phyloP scores from a whole-genome alignment of 2,888 invertebrate genomes.

The Meteorus cinctellus region DNA sequence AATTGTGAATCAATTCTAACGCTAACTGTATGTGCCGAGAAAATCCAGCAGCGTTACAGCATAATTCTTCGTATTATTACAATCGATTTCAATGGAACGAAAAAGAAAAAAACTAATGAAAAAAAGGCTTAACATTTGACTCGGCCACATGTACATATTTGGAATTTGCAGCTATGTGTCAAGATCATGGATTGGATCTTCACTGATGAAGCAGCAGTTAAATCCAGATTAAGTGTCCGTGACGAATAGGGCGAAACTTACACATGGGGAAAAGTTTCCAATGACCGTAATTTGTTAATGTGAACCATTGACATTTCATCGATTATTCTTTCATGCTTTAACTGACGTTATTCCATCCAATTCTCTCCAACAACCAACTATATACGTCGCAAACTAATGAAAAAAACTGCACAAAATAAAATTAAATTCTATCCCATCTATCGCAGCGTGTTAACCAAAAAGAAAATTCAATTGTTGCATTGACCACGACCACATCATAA shows the following conservation, averaged over 20 bases:
- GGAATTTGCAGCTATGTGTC: slow-evolving; percentile 58
- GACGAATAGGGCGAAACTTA: slow-evolving; percentile 64
- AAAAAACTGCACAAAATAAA: not conserved
- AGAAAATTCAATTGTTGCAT: too few species aligned
- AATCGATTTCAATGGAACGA: too few species aligned
- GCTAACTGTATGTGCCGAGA: too few species aligned
- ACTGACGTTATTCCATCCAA: slow-evolving; percentile 27
- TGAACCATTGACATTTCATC: slow-evolving; percentile 52
- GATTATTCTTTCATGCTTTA: slow-evolving; percentile 47
- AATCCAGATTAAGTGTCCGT: slow-evolving; percentile 70
- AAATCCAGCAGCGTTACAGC: too few species aligned
- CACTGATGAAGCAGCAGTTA: slow-evolving; percentile 68
- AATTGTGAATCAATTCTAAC: too few species aligned
- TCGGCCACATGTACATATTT: not conserved
- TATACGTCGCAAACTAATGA: not conserved
- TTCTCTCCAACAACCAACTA: not conserved
- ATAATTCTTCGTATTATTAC: too few species aligned
- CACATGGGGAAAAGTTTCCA: slow-evolving; percentile 58
- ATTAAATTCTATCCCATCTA: too few species aligned
- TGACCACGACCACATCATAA: too few species aligned
- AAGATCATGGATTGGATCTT: slow-evolving; percentile 65
- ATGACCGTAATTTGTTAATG: slow-evolving; percentile 63
- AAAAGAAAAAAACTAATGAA: too few species aligned
- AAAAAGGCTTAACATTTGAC: not conserved
- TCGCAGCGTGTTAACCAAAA: too few species aligned